Percentiles rank a stretch among this genome's conserved stretches.
These are phyloP conservation scores for Mormyrus lacerda DNA, from an alignment of 2,113 vertebrate species.

Conservation along the genomic window DNA sequence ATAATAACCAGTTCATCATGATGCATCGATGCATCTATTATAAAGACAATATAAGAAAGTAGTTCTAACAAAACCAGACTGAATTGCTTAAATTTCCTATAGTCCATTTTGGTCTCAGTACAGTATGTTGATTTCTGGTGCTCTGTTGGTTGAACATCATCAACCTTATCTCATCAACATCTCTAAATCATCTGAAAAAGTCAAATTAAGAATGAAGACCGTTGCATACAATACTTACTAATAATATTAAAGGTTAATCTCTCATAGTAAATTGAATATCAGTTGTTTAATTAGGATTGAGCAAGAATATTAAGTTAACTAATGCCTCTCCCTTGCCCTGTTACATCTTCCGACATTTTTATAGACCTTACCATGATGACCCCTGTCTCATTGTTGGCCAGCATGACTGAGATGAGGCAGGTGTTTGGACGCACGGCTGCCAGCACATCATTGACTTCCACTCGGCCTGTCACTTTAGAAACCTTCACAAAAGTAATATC, in stretches of 20 bases:
- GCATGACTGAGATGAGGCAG: constrained; percentile 85
- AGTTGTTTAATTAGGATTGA: neutral
- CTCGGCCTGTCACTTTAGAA: constrained; percentile 64
- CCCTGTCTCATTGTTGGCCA: constrained; percentile 95
- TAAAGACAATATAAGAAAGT: neutral
- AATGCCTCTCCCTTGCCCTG: neutral
- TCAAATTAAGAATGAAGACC: neutral
- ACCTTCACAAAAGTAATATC: constrained; percentile 78
- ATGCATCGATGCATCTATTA: neutral
- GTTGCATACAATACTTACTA: neutral
- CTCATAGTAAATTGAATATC: neutral
- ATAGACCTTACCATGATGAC: constrained; percentile 77
- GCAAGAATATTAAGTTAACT: neutral
- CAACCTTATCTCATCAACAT: neutral
- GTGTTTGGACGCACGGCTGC: constrained; percentile 73
- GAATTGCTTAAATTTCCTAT: neutral
- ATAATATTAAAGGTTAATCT: neutral
- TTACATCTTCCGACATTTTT: no score
- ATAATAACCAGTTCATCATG: neutral
- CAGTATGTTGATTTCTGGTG: neutral
- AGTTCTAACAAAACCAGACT: neutral
- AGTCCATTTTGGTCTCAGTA: neutral
- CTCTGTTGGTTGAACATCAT: neutral
- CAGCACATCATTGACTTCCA: constrained; percentile 74
- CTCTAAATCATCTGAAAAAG: neutral